Evolutionary conservation across 2,113 vertebrate genomes (phyloP), one percentile per base, ranked within the genome.

Genomic region (Grus americana): DNA sequence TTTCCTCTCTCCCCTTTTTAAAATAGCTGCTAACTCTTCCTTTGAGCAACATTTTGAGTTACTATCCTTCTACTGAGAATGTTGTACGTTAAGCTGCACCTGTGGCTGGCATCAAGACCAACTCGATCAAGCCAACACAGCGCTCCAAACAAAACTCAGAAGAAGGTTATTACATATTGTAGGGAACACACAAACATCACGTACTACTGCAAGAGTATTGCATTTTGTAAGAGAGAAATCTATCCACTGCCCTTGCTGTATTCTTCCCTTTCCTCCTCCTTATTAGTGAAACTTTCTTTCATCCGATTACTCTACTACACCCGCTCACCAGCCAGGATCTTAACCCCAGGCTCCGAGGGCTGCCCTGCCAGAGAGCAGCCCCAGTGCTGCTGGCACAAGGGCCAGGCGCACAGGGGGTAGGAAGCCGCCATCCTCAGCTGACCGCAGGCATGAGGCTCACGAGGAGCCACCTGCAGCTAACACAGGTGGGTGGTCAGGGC

Each of bases 391-490:
- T 11, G 59, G 16, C 2, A 0, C 34, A 55, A 17, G 38, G 34
- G 24, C 12, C 22, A 66, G 58, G 30, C 46, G 10, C 46, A 5
- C 8, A 3, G 0, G 0, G 16, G 14, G 12, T 2, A 20, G n/a
- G 67, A 29, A 30, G 20, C 44, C 18, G 17, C 44, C 46, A 5
- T 5, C 26, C 27, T 10, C 0, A 0, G n/a, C 38, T 22, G 34
- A 12, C 9, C 2, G 0, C 23, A n/a, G 34, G 29, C 1, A 0
- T 0, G 6, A 49, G 42, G 44, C 22, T 67, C 34, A 7, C 0
- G 0, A 55, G 24, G n/a, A 81, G 30, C 24, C 47, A 50, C 10
- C 68, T 11, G 3, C 30, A 67, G 52, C 29, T 40, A 8, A 47
- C 10, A 4, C 32, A 3, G 17, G 32, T 2, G 1, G 21, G 12